These are phyloP conservation scores for Platerodrilus igneus DNA, from an alignment of 2,888 invertebrate species.

Conservation along the genomic window DNA sequence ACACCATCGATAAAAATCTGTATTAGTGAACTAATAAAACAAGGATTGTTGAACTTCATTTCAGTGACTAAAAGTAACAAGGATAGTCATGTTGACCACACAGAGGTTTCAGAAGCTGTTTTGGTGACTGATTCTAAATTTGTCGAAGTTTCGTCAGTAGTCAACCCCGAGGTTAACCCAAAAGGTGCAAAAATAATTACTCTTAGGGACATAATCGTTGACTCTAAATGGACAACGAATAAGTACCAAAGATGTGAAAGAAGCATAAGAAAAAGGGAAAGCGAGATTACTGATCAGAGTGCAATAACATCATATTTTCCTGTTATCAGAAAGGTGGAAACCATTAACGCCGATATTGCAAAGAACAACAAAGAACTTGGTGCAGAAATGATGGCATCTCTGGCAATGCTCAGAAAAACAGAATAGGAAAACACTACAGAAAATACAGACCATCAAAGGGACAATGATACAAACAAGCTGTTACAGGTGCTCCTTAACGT, in stretches of 20 bases:
- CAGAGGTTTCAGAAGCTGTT: too few relatives aligned
- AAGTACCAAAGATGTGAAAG: constrained; percentile 10
- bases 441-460: constrained; percentile 5
- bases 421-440: constrained; percentile 7
- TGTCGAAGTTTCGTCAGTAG: too few relatives aligned
- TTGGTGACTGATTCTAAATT: too few relatives aligned
- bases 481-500: constrained; percentile 2
- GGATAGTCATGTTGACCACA: too few relatives aligned
- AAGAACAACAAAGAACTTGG: constrained; percentile 1
- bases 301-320: constrained; percentile 9
- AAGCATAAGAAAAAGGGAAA: constrained; percentile 7
- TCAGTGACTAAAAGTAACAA: too few relatives aligned
- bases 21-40: too few relatives aligned
- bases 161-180: too few relatives aligned
- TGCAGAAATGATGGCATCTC: constrained; percentile 1
- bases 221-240: constrained; percentile 9
- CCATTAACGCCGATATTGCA: not conserved
- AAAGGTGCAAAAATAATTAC: too few relatives aligned
- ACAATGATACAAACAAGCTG: constrained; percentile 7
- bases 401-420: constrained; percentile 1
- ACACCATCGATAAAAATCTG: too few relatives aligned
- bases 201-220: too few relatives aligned
- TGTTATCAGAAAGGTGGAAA: constrained; percentile 7
- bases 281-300: constrained; percentile 4
- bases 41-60: too few relatives aligned